phyloP scores from a whole-genome alignment of 2,113 vertebrate species.

The Balaenoptera acutorostrata region DNA sequence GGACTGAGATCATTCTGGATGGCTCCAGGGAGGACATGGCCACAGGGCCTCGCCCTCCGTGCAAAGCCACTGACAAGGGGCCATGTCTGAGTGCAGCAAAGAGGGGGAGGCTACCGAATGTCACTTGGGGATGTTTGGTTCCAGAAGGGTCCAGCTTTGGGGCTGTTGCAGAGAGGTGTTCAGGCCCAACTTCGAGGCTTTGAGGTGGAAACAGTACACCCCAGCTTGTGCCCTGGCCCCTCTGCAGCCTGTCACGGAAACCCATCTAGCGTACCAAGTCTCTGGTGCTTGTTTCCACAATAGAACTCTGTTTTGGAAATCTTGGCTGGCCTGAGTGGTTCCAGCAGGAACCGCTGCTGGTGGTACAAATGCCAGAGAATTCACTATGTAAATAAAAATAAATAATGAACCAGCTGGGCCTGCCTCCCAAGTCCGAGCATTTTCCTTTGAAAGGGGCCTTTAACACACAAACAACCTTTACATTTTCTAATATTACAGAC shows the following conservation, averaged over 20 bases:
- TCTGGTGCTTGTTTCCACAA: constrained; percentile 47
- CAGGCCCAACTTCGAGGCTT: neutral
- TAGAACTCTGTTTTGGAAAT: constrained; percentile 51
- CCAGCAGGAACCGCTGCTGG: neutral
- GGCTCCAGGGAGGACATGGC: neutral
- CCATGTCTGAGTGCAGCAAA: neutral
- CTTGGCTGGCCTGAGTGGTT: constrained; percentile 23
- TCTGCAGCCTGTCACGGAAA: neutral
- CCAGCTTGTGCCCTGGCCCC: neutral
- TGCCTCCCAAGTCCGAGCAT: neutral
- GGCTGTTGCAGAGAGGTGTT: neutral
- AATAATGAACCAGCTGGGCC: constrained; percentile 14
- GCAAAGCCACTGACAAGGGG: neutral
- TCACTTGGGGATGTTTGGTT: neutral
- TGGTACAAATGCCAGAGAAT: constrained; percentile 54
- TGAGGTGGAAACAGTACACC: neutral
- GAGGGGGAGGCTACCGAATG: neutral
- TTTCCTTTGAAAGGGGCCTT: constrained; percentile 32
- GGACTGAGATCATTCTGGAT: neutral
- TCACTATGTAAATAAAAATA: constrained; percentile 58
- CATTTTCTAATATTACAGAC: neutral
- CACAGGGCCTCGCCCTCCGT: neutral
- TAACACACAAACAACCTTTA: neutral
- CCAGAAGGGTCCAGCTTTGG: neutral
- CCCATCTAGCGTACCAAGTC: neutral